These are phyloP conservation scores for Vesta saturnalis DNA, from an alignment of 2,888 invertebrate genomes.

Conservation along the genomic window DNA sequence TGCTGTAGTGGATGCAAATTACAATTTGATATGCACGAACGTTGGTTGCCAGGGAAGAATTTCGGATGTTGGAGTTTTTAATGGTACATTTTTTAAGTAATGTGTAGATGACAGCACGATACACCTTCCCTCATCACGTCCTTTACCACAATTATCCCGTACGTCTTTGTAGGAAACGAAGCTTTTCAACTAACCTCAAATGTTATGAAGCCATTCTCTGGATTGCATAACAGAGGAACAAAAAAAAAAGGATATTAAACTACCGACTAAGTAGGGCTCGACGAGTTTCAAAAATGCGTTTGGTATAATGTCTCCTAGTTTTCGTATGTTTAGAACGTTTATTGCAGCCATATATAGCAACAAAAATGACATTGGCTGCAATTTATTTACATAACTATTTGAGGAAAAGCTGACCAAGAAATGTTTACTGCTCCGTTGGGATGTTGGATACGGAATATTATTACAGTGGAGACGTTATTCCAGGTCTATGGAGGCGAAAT, in stretches of 20 bases:
- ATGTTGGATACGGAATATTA: background rate
- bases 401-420: background rate
- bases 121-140: background rate
- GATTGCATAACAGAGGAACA: background rate
- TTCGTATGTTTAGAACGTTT: background rate
- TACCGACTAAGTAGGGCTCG: background rate
- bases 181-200: background rate
- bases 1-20: too few species aligned
- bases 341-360: background rate
- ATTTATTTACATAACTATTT: background rate
- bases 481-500: background rate
- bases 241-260: too few species aligned
- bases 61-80: background rate
- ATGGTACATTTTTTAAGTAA: background rate
- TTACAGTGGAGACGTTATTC: background rate
- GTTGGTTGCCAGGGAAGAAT: too few species aligned
- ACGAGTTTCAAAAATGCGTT: background rate
- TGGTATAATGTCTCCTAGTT: too few species aligned
- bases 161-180: background rate
- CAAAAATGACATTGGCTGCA: background rate
- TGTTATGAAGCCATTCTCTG: too few species aligned
- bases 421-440: background rate
- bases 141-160: background rate
- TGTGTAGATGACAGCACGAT: background rate
- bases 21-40: background rate